Evolutionary conservation across 2,113 vertebrate species (phyloP), one percentile per base, ranked within the genome.

Genomic region (Chaetorhynchus papuensis): DNA sequence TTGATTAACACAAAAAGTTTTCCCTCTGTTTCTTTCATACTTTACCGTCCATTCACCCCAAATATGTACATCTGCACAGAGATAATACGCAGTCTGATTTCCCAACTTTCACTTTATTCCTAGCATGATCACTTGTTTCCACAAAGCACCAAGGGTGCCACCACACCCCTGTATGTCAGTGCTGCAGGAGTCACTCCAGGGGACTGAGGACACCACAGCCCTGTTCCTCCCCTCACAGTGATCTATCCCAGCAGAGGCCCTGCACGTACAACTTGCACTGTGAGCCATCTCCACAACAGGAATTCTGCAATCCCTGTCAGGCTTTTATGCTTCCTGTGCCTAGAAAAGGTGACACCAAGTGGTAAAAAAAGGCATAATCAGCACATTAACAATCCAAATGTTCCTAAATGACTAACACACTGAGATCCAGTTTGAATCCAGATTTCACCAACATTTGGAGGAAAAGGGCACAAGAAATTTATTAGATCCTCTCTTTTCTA

Each of bases 221-320:
- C 72, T 3, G 19, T 5, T 41, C 42, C 60, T 81, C 13, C 50
- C 22, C 35, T 33, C n/a, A 3, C 26, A 1, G 26, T 5, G 37
- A 44, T 5, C 0, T 1, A 4, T 4, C 1, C 1, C 5, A 52
- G 20, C n/a, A 60, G 71, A 0, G 7, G 35, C 27, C 9, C 77
- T 9, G 15, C 31, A 17, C 0, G 5, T 1, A 37, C 53, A 10
- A 1, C 23, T 23, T 3, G 2, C 0, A 2, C 37, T 0, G 2
- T 1, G 6, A 52, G 13, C 41, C 26, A 22, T 0, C 27, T 13
- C 30, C 18, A 1, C 15, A 0, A 1, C 6, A 15, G 2, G 4
- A 8, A 42, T 41, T 14, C 74, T 31, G 52, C 54, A 15, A 1
- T 13, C 27, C 5, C 0, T 0, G 11, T 5, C 18, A 39, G 24